Base-by-base conservation (phyloP, 30 jellyfish, hydroid and myxozoan species). In the Clytia hemisphaerica region DNA sequence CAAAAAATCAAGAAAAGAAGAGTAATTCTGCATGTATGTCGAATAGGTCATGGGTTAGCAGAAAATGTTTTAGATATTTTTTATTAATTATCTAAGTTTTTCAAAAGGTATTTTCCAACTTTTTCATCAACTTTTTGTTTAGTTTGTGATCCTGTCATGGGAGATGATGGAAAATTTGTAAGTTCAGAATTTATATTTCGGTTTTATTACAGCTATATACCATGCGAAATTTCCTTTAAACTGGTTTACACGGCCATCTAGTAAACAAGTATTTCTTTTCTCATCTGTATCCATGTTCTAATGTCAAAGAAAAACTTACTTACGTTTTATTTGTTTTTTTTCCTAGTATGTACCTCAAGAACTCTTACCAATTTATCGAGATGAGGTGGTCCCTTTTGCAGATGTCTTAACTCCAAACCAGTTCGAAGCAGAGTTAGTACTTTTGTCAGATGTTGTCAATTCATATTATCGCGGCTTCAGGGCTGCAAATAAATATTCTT, bases 121-220 rank as follows among this genome's bases (percentile, higher is more conserved):
- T 57, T 32, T 74, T 1, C 31, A 3, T 1, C 33, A 4, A 45
- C 3, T 50, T 64, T 26, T 19, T 36, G 79, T 72, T 0, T 36
- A 87, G 96, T 87, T 26, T 87, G 96, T 73, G 96, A 87, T 38
- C 96, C 96, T 18, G 96, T 87, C 32, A 75, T 87, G 42, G 96
- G 96, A 10, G 96, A 87, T 57, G 58, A 78, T 72, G 96, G 96
- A 12, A 78, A 87, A 60, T 80, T 87, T 73, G 96, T 87, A 78
- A 72, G 96, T 78, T 4, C 36, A 4, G 6, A 21, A 32, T 31
- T 22, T 3, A 10, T 51, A 21, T 51, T 22, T 51, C 28, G 35
- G 22, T 51, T 15, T 51, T 51, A 51, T 51, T 10, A 10, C 12
- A 51, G 15, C 15, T 51, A 51, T 51, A 51, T 9, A 7, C 15